Evolutionary conservation across 2,113 vertebrate species (phyloP).

Genomic region (Aptenodytes patagonicus): DNA sequence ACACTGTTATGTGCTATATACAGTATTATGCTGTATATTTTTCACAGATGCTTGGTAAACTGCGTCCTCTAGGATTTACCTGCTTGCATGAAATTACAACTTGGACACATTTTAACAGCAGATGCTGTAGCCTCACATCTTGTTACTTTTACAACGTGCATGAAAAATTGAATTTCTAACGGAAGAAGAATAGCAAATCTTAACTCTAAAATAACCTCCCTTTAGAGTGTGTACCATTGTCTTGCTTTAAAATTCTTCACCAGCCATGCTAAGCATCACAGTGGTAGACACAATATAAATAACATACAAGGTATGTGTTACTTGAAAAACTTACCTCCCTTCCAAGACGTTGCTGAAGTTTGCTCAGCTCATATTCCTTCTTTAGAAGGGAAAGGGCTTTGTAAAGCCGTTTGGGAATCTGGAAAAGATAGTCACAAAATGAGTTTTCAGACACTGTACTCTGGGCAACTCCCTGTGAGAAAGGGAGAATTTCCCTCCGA

Average conservation of each 20-base stretch:
- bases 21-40: not conserved
- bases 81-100: not conserved
- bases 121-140: not conserved
- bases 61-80: not conserved
- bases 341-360: slow-evolving; percentile 95
- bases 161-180: not conserved
- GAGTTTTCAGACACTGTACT: not conserved
- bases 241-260: not conserved
- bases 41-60: not conserved
- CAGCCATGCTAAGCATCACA: not conserved
- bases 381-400: slow-evolving; percentile 96
- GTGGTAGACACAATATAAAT: not conserved
- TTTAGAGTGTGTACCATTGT: not conserved
- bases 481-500: not conserved
- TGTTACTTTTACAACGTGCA: not conserved
- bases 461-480: not conserved
- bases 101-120: not conserved
- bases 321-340: slow-evolving; percentile 81
- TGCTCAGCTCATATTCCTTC: slow-evolving; percentile 98
- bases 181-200: not conserved
- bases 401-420: slow-evolving; percentile 97
- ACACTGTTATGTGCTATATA: not conserved
- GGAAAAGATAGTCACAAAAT: not conserved
- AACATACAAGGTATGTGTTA: not conserved
- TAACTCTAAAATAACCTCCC: not conserved